Percentiles rank a stretch among this genome's conserved stretches.
Evolutionary conservation across 1,140 invertebrate genomes (phyloP).

Genomic region (Pentalonia nigronervosa): DNA sequence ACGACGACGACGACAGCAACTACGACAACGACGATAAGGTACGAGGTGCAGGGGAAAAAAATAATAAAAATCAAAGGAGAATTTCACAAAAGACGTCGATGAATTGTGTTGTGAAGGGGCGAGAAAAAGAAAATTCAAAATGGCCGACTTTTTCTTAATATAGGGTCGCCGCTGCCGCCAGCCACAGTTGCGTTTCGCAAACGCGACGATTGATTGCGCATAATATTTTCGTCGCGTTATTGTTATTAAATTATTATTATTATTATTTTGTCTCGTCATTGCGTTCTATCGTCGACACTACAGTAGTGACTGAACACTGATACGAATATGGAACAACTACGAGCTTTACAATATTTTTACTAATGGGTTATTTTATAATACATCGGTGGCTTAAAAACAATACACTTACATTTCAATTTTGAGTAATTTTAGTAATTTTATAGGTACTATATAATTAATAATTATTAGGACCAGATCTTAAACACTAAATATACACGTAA

Average conservation of each 20-base stretch:
- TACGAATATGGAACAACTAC: neutral
- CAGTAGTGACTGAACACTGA: neutral
- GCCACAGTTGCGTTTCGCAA: constrained; percentile 34
- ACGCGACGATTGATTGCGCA: constrained; percentile 34
- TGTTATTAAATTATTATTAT: constrained; percentile 29
- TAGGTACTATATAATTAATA: neutral
- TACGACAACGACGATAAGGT: neutral
- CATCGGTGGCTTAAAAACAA: neutral
- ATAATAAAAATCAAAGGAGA: constrained; percentile 49
- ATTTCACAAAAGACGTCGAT: constrained; percentile 54
- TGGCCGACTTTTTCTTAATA: constrained; percentile 46
- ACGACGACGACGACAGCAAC: neutral
- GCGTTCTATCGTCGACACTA: neutral
- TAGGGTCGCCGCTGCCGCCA: neutral
- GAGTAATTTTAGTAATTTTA: neutral
- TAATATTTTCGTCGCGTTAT: constrained; percentile 29
- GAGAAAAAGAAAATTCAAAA: constrained; percentile 57
- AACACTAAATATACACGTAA: neutral
- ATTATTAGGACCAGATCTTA: neutral
- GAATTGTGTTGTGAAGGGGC: constrained; percentile 32
- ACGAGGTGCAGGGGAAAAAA: neutral
- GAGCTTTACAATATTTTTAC: neutral
- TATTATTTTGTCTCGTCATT: neutral
- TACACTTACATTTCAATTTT: neutral
- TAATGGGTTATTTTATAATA: neutral